Evolutionary conservation across 2,888 invertebrate species (phyloP).

Genomic region (Neria commutata): DNA sequence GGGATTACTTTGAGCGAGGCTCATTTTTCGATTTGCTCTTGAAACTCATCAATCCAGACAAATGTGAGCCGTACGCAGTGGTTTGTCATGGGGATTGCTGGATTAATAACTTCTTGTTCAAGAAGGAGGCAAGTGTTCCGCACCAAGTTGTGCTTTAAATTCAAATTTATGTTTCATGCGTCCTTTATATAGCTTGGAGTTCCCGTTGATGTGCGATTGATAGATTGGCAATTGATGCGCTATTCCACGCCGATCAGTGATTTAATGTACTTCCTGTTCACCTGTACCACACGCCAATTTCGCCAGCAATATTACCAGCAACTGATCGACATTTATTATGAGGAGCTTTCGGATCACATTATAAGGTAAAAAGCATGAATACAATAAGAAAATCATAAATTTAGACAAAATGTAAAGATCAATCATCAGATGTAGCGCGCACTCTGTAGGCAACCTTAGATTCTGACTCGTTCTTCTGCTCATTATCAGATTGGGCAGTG

Average conservation of each 20-base stretch:
- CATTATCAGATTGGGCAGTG: conserved; percentile 45
- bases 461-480: not conserved
- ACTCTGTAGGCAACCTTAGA: not conserved
- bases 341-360: conserved; percentile 39
- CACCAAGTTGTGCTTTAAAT: not conserved
- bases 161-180: not conserved
- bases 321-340: conserved; percentile 49
- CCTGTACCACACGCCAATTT: conserved; percentile 46
- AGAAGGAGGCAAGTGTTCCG: conserved; percentile 28
- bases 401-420: not conserved
- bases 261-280: conserved; percentile 52
- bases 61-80: conserved; percentile 54
- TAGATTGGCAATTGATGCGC: conserved; percentile 58
- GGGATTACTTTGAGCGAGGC: conserved; percentile 34
- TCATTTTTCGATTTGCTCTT: conserved; percentile 40
- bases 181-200: conserved; percentile 28
- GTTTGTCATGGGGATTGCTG: conserved; percentile 59
- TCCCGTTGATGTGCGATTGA: conserved; percentile 41
- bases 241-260: conserved; percentile 56
- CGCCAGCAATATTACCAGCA: conserved; percentile 40
- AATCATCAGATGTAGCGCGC: no score
- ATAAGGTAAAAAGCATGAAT: conserved; percentile 36
- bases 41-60: conserved; percentile 33
- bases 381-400: not conserved
- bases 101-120: conserved; percentile 58